phyloP scores from a whole-genome alignment of 1,140 invertebrate genomes.

The Tetragonula clypearis region DNA sequence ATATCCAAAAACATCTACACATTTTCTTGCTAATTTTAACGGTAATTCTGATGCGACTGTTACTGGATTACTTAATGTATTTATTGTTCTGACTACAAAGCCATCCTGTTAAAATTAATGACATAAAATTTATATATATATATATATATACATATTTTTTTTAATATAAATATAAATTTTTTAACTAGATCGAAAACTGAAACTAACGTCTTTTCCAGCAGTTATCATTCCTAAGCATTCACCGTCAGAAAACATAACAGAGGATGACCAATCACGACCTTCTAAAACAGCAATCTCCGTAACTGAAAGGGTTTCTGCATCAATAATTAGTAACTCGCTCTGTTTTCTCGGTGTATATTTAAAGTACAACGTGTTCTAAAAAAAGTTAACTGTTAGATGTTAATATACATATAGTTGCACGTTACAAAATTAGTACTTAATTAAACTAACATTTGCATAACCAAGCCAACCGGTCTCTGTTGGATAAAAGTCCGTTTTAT shows the following conservation, averaged over 20 bases:
- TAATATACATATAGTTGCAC: neutral
- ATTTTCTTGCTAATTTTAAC: conserved; percentile 90
- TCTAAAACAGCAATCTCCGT: conserved; percentile 85
- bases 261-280: conserved; percentile 84
- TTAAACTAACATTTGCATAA: conserved; percentile 90
- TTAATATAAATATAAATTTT: conserved; percentile 27
- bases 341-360: conserved; percentile 82
- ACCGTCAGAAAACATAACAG: conserved; percentile 93
- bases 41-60: conserved; percentile 87
- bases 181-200: conserved; percentile 34
- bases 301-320: conserved; percentile 84
- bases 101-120: conserved; percentile 85
- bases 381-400: conserved; percentile 23
- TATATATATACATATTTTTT: neutral
- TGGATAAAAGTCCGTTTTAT: conserved; percentile 91
- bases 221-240: conserved; percentile 90
- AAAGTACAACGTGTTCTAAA: conserved; percentile 84
- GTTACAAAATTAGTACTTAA: conserved; percentile 55
- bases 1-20: conserved; percentile 89
- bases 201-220: conserved; percentile 89
- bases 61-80: conserved; percentile 85
- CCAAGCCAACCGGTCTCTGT: conserved; percentile 92
- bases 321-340: conserved; percentile 85
- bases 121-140: conserved; percentile 15
- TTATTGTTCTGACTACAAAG: conserved; percentile 90